Percentiles rank a stretch among this genome's conserved stretches.
phyloP scores from a whole-genome alignment of 2,888 invertebrate genomes.

The Pheosia gnoma region DNA sequence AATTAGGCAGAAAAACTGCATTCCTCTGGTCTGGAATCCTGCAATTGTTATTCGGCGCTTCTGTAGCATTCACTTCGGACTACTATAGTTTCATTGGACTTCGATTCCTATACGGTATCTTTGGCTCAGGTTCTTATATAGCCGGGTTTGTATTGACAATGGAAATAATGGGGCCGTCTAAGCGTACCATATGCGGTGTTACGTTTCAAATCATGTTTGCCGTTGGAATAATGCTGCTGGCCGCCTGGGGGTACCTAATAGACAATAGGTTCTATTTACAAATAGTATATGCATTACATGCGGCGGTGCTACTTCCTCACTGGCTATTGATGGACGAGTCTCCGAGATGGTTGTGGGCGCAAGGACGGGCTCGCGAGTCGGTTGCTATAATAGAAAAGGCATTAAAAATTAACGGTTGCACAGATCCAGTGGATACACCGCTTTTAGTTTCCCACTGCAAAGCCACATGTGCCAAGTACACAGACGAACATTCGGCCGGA shows the following conservation, averaged over 20 bases:
- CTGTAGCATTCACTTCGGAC: constrained; percentile 90
- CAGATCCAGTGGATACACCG: constrained; percentile 85
- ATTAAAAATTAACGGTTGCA: constrained; percentile 87
- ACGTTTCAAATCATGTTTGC: constrained; percentile 92
- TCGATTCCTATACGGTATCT: constrained; percentile 90
- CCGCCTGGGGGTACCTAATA: constrained; percentile 92
- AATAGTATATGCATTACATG: constrained; percentile 90
- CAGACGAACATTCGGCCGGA: constrained; percentile 82
- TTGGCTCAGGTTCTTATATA: constrained; percentile 91
- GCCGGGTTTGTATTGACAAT: constrained; percentile 89
- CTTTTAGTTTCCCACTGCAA: constrained; percentile 86
- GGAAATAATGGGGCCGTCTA: constrained; percentile 92
- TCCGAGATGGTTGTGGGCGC: constrained; percentile 94
- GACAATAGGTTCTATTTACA: constrained; percentile 90
- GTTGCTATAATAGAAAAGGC: constrained; percentile 90
- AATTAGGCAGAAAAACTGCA: constrained; percentile 90
- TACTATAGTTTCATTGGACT: constrained; percentile 88
- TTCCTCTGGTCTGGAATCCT: constrained; percentile 90
- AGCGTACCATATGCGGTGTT: constrained; percentile 91
- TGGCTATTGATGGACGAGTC: constrained; percentile 95
- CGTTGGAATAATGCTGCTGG: constrained; percentile 90
- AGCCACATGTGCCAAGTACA: constrained; percentile 75
- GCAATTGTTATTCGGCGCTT: constrained; percentile 88
- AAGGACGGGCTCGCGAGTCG: constrained; percentile 89
- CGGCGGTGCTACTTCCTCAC: constrained; percentile 88